phyloP scores from a whole-genome alignment of 2,888 invertebrate genomes.

The Tenthredo amoena region DNA sequence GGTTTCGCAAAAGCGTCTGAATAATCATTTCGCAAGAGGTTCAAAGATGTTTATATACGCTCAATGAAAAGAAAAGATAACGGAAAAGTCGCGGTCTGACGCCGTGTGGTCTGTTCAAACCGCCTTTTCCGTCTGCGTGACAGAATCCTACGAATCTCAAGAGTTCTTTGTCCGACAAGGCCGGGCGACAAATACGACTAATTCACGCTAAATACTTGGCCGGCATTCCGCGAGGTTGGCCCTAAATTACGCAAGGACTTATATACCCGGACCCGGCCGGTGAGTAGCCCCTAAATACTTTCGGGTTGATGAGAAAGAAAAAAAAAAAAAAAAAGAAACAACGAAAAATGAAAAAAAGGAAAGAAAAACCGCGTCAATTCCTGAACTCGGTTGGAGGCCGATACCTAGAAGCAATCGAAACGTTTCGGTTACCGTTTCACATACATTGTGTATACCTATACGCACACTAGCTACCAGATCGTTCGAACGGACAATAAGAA shows the following conservation, averaged over 20 bases:
- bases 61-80: not conserved
- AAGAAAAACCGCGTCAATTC: not conserved
- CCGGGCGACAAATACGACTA: not conserved
- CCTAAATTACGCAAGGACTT: conserved; percentile 13
- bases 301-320: not conserved
- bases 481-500: conserved; percentile 2
- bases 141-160: conserved; percentile 22
- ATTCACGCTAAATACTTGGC: conserved; percentile 31
- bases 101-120: conserved; percentile 3
- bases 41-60: not conserved
- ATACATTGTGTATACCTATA: not conserved
- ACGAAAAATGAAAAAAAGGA: not conserved
- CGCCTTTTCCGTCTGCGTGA: conserved; percentile 7
- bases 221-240: not conserved
- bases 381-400: conserved; percentile 20
- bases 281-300: not conserved
- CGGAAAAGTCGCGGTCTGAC: not conserved
- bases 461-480: not conserved
- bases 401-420: conserved; percentile 36
- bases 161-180: not conserved
- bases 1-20: not conserved
- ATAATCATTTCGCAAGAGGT: not conserved
- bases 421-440: conserved; percentile 22
- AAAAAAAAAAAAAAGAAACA: not conserved
- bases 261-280: not conserved